These are phyloP conservation scores for Volucella inanis DNA, from an alignment of 2,888 invertebrate genomes.

Conservation along the genomic window DNA sequence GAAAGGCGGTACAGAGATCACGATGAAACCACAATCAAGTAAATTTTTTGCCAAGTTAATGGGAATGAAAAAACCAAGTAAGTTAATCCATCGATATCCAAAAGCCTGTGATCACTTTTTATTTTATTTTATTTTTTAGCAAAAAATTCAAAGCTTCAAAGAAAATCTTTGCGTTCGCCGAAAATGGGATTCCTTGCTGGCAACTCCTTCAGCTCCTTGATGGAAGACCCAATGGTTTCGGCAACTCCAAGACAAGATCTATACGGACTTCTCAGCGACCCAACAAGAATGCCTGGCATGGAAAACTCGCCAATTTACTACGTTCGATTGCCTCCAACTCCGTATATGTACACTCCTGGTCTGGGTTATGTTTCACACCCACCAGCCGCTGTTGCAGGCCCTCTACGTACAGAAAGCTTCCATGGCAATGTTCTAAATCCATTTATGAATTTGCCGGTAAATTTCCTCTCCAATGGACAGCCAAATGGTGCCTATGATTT, in stretches of 20 bases:
- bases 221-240: conserved; percentile 31
- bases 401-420: conserved; percentile 84
- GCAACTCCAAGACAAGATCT: conserved; percentile 50
- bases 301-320: conserved; percentile 93
- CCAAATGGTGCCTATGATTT: conserved; percentile 65
- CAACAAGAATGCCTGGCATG: conserved; percentile 78
- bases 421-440: conserved; percentile 84
- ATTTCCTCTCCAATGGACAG: conserved; percentile 90
- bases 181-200: conserved; percentile 58
- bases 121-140: conserved; percentile 9
- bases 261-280: conserved; percentile 21
- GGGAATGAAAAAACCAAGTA: conserved; percentile 60
- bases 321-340: conserved; percentile 92
- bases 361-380: conserved; percentile 87
- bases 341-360: conserved; percentile 93
- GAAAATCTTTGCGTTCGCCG: conserved; percentile 46
- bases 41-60: conserved; percentile 59
- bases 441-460: conserved; percentile 90
- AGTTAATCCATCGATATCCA: neutral
- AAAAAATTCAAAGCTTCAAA: conserved; percentile 43
- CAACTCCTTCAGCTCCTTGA: conserved; percentile 37
- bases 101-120: neutral
- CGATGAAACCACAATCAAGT: conserved; percentile 45
- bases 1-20: conserved; percentile 41
- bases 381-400: conserved; percentile 77